Base-by-base conservation (phyloP, 2,888 invertebrate species). In the Pandemis corylana region DNA sequence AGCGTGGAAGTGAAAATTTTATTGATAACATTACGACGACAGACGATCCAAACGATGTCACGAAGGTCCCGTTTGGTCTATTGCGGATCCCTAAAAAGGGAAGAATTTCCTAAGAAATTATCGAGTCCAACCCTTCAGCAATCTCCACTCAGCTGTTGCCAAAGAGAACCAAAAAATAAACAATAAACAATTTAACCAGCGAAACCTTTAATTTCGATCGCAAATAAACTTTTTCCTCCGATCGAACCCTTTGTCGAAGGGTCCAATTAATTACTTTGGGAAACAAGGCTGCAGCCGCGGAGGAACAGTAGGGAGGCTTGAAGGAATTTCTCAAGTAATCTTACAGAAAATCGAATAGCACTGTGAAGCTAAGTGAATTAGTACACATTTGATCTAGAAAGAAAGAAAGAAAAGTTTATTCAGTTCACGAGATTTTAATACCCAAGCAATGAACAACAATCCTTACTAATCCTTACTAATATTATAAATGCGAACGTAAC, bases 191-290 rank as follows among this genome's bases (percentile, higher is more conserved):
- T 69, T 69, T 69, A 56, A 73, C 62, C 68, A 12, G 36, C 41
- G 64, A 13, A 69, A 65, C 68, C 68, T 69, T 73, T 73, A 73
- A 73, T 73, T 73, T 65, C 12, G 68, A 56, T 59, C 10, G 68
- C n/a, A 69, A 73, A 67, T 71, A 66, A 72, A 72, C 72, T 68
- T 68, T 73, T 73, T 73, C 63, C 56, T 61, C 49, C 56, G 56
- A 73, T 73, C 73, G 72, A 73, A 73, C 73, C 73, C 68, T 68
- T 73, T 73, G 68, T 72, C 56, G 72, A 64, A 68, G 73, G 73
- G 64, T 46, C 44, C 68, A 64, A 73, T 73, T 73, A 73, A 73
- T 73, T 73, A 69, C 56, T 73, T 59, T 28, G 49, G 64, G 72
- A 65, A 73, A 65, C 73, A 49, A 68, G 41, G 20, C 41, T 51